These are phyloP conservation scores for Ceratothoa steindachneri DNA, from an alignment of 2,888 invertebrate species.

Conservation along the genomic window DNA sequence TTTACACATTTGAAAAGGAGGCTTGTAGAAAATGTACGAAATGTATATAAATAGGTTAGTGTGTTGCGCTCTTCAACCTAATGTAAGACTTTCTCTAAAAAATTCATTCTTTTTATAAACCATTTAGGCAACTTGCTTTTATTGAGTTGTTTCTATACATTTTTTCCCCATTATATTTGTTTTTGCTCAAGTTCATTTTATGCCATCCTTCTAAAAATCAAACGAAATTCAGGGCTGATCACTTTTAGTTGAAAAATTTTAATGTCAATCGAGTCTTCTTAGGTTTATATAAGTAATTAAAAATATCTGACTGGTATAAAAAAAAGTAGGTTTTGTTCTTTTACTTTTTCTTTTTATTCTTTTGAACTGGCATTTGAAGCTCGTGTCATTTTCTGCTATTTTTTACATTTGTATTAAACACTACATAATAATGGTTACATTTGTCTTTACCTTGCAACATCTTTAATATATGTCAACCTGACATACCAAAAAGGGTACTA, in stretches of 20 bases:
- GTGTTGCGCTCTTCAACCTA: background rate
- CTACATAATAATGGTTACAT: constrained; percentile 28
- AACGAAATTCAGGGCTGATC: background rate
- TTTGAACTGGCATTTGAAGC: background rate
- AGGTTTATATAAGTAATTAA: background rate
- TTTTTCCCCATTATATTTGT: too few relatives aligned
- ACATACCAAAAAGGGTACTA: too few relatives aligned
- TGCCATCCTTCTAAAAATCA: background rate
- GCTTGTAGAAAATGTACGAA: background rate
- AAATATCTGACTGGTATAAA: background rate
- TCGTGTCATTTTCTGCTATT: constrained; percentile 36
- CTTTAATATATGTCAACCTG: too few relatives aligned
- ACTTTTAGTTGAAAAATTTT: background rate
- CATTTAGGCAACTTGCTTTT: background rate
- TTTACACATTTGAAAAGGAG: background rate
- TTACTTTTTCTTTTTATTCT: background rate
- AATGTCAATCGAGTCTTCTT: background rate
- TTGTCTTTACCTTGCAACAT: constrained; percentile 12
- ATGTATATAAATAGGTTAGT: background rate
- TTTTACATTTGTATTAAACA: constrained; percentile 48
- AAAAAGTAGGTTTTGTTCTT: background rate
- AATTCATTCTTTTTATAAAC: background rate
- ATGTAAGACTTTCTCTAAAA: background rate
- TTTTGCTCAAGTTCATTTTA: background rate
- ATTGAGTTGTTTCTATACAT: background rate